These are phyloP conservation scores for honey bee (Apis mellifera) DNA, from an alignment of 1,140 invertebrate species.

Conservation along the genomic window DNA sequence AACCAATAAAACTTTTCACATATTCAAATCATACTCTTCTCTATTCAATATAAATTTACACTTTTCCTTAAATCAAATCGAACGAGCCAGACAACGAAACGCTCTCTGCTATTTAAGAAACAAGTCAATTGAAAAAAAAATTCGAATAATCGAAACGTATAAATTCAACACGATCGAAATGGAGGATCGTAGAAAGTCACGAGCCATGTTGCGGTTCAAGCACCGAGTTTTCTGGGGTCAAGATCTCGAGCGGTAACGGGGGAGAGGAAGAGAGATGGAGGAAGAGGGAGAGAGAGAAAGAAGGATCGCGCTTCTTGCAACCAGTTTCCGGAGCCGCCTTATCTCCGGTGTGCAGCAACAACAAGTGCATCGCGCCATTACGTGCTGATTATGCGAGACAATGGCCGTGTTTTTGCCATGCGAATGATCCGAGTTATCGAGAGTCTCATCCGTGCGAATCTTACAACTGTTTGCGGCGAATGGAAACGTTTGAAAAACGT, in stretches of 20 bases:
- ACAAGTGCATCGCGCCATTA: constrained; percentile 41
- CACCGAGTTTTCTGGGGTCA: not conserved
- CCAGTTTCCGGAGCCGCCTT: constrained; percentile 44
- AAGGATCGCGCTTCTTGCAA: not conserved
- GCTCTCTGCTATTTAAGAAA: too few species aligned
- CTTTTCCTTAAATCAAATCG: too few species aligned
- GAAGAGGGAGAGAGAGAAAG: not conserved
- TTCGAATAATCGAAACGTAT: too few species aligned
- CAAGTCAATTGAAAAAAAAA: too few species aligned
- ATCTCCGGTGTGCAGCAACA: constrained; percentile 34
- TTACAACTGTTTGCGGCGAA: not conserved
- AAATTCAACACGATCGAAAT: not conserved
- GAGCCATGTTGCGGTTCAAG: not conserved
- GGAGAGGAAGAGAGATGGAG: not conserved
- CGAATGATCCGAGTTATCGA: constrained; percentile 22
- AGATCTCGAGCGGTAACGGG: constrained; percentile 17
- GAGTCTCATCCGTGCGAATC: constrained; percentile 17
- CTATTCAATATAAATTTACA: too few species aligned
- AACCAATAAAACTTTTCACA: too few species aligned
- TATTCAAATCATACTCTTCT: too few species aligned
- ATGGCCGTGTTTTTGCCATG: constrained; percentile 33
- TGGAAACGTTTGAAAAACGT: constrained; percentile 9
- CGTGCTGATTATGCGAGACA: constrained; percentile 49
- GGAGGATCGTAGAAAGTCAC: not conserved
- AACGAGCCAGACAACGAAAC: too few species aligned